Base-by-base conservation (phyloP, 1,140 invertebrate genomes). In the roundworm (Caenorhabditis elegans) region DNA sequence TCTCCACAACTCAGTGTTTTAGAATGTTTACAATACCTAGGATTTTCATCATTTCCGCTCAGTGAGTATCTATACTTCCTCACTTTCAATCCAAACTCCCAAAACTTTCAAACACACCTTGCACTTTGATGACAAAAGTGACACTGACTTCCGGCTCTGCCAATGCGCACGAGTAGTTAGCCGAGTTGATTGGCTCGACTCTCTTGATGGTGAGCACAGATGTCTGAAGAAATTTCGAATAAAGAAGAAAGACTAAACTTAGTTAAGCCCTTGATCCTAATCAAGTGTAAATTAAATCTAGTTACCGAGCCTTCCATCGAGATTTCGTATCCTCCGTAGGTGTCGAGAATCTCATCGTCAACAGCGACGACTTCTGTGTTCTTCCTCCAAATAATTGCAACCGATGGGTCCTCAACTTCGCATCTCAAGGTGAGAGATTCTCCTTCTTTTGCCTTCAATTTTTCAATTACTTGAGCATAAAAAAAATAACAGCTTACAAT, bases 161-260 rank as follows among this genome's bases (percentile, higher is more conserved):
- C 46, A 81, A 47, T 2, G 26, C 43, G 19, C 80, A 81, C 31
- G 60, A 76, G 75, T 49, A 81, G 28, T 81, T 60, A 46, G 60
- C 39, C 24, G 46, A 70, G 80, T 81, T 60, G 46, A 76, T 76
- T 34, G 80, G 80, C 39, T 81, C 80, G 17, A 76, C 65, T 36
- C 36, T 36, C 36, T 60, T 81, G 65, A 81, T 81, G 43, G 48
- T 76, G 60, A 70, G 39, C 60, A 70, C 60, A 70, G 60, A 70
- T 70, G 60, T 70, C 60, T 70, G 22, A 70, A 70, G 34, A 39
- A 70, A 70, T 43, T 19, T 11, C 6, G 1, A n/a, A n/a, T n/a
- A 43, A 43, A 15, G 39, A n/a, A 26, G 51, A 26, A 6, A 3
- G 51, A 26, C 22, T 4, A 60, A 60, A 60, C n/a, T 70, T 22